Percentiles rank a stretch among this genome's conserved stretches.
phyloP scores from a whole-genome alignment of 2,888 invertebrate species.

The Agrotis segetum region DNA sequence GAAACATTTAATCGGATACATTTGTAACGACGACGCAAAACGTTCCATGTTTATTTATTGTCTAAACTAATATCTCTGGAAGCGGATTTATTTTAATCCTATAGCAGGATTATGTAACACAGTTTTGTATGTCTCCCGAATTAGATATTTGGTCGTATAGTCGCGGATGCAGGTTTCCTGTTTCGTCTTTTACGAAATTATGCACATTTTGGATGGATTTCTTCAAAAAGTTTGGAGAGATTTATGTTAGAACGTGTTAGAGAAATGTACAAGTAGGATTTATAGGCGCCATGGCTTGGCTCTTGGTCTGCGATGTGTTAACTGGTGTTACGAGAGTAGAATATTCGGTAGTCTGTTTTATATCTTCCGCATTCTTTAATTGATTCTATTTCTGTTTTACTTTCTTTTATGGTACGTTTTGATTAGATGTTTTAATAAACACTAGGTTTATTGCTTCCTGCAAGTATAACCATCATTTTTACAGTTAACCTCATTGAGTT shows the following conservation, averaged over 20 bases:
- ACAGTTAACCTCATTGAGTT: constrained; percentile 63
- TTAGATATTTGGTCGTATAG: constrained; percentile 68
- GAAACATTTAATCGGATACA: constrained; percentile 71
- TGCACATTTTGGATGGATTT: constrained; percentile 64
- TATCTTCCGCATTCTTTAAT: constrained; percentile 86
- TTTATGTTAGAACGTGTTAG: constrained; percentile 56
- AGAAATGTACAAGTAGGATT: constrained; percentile 53
- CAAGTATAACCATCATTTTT: constrained; percentile 63
- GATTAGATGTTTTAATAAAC: constrained; percentile 72
- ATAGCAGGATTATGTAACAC: constrained; percentile 61
- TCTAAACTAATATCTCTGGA: constrained; percentile 63
- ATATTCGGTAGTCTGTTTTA: constrained; percentile 75
- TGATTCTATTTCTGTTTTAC: constrained; percentile 81
- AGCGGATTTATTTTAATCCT: constrained; percentile 63
- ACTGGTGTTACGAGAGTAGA: constrained; percentile 64
- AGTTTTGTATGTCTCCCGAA: constrained; percentile 57
- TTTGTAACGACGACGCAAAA: constrained; percentile 63
- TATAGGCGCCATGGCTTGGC: constrained; percentile 59
- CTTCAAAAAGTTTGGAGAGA: constrained; percentile 59
- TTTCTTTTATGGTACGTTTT: constrained; percentile 77
- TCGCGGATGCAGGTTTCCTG: constrained; percentile 75
- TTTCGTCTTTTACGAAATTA: constrained; percentile 51
- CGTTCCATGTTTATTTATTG: constrained; percentile 62
- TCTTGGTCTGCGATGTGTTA: constrained; percentile 70
- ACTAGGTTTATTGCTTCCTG: constrained; percentile 76